Conservation (phyloP, 2,113 vertebrate genomes). For the Alces alces region DNA sequence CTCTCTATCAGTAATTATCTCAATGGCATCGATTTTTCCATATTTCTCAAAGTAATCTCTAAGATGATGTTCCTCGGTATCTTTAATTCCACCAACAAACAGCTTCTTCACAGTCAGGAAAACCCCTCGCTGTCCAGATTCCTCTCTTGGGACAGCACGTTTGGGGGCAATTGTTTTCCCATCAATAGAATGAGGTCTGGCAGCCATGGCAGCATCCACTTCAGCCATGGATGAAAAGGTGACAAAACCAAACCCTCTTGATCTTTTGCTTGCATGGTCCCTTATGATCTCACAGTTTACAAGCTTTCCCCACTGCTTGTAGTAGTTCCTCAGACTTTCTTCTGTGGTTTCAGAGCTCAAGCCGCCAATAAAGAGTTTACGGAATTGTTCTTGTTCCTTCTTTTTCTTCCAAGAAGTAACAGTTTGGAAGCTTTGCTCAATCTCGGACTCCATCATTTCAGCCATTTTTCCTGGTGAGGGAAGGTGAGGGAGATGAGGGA, state of each 20-base stretch:
- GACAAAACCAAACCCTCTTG: constrained; percentile 88
- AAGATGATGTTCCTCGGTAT: constrained; percentile 88
- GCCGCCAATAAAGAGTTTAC: constrained; percentile 87
- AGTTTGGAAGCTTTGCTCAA: constrained; percentile 52
- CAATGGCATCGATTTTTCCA: constrained; percentile 86
- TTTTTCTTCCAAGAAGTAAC: constrained; percentile 67
- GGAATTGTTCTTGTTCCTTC: constrained; percentile 85
- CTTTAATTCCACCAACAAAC: constrained; percentile 88
- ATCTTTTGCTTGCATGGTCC: constrained; percentile 87
- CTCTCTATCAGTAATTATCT: constrained; percentile 87
- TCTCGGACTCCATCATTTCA: background rate
- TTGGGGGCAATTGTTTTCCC: constrained; percentile 87
- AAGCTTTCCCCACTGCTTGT: constrained; percentile 88
- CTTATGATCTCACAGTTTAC: constrained; percentile 89
- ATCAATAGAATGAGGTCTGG: constrained; percentile 88
- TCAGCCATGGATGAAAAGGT: constrained; percentile 88
- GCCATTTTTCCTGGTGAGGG: background rate
- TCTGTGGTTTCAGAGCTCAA: constrained; percentile 89
- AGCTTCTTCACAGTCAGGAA: constrained; percentile 88
- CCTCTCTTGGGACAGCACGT: constrained; percentile 88
- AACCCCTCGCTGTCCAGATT: constrained; percentile 85
- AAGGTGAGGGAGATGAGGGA: background rate
- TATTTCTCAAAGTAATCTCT: constrained; percentile 87
- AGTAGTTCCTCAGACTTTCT: constrained; percentile 87
- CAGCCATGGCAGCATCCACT: constrained; percentile 87